Evolutionary conservation across 1,140 invertebrate genomes (phyloP), one percentile per base, ranked within the genome.

Genomic region (Platorchestia sp.): DNA sequence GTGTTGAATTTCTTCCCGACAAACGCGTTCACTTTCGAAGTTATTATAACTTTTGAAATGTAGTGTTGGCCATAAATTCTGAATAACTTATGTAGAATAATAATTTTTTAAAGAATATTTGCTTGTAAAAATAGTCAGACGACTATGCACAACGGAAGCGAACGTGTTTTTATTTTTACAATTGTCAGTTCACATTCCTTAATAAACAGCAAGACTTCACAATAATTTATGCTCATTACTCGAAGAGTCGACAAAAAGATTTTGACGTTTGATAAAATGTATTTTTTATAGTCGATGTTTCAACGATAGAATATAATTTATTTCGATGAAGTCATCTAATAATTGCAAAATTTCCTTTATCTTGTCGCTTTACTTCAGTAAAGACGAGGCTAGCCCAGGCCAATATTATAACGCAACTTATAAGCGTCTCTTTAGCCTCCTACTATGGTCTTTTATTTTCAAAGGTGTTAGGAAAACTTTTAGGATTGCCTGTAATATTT

Each of bases 141-240:
- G 59, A 75, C 1, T 36, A 75, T 19, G 36, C 27, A 27, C 14
- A 36, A 75, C 36, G 59, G 59, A 75, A 75, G 59, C 59, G 6
- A 42, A 44, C 5, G 41, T 45, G 16, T 16, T 86, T 44, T 95
- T 86, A 95, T 95, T 86, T 86, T 53, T 95, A 47, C 41, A 86
- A 95, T 86, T 51, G 59, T 86, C 59, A 95, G 95, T 95, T 95
- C 59, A 95, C 95, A 93, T 93, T 93, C 91, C 36, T 86, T 86
- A 95, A 95, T 86, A 95, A 59, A 44, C 59, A 53, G 42, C 86
- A 86, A 95, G 95, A 59, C 41, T 45, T 95, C 51, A 87, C 36
- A 87, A 95, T 95, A 87, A 53, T 95, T 95, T 75, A 86, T 95
- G 43, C 40, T 86, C 43, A 87, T 87, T 95, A 42, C 87, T 3